Percentiles rank a stretch among this genome's conserved stretches.
phyloP scores from a whole-genome alignment of 2,888 invertebrate genomes.

The Oconnorella tubifera region DNA sequence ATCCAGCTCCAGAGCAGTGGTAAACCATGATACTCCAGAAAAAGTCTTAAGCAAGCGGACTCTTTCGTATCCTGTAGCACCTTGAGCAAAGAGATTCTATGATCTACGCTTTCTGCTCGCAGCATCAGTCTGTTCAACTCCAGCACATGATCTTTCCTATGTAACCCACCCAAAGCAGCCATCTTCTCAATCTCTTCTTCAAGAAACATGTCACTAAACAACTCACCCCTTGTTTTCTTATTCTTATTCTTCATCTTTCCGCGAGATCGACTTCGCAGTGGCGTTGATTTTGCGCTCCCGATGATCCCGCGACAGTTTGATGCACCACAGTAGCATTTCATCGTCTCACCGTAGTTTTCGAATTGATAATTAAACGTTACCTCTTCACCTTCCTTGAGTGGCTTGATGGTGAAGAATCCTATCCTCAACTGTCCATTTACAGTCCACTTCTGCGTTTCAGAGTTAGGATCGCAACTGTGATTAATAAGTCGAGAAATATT shows the following conservation, averaged over 20 bases:
- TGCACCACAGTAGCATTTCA: conserved; percentile 80
- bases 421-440: conserved; percentile 74
- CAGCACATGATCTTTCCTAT: conserved; percentile 84
- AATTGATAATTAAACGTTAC: conserved; percentile 98
- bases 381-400: conserved; percentile 82
- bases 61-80: conserved; percentile 63
- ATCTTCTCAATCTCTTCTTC: conserved; percentile 85
- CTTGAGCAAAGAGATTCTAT: conserved; percentile 68
- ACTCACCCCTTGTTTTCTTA: conserved; percentile 59
- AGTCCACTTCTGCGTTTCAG: conserved; percentile 87
- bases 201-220: conserved; percentile 68
- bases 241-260: conserved; percentile 42
- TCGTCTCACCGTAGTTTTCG: conserved; percentile 74
- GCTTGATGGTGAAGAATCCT: conserved; percentile 88
- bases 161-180: conserved; percentile 65
- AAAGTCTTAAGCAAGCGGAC: conserved; percentile 62
- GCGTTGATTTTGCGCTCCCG: conserved; percentile 60
- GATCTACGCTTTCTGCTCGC: conserved; percentile 76
- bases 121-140: conserved; percentile 82
- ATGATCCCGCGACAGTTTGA: conserved; percentile 89
- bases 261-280: conserved; percentile 37
- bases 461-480: conserved; percentile 98
- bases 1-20: conserved; percentile 89
- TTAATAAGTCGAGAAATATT: conserved; percentile 97
- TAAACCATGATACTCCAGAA: conserved; percentile 81